Conservation (phyloP, 2,797 vertebrate genomes). For the Harpia harpyja region DNA sequence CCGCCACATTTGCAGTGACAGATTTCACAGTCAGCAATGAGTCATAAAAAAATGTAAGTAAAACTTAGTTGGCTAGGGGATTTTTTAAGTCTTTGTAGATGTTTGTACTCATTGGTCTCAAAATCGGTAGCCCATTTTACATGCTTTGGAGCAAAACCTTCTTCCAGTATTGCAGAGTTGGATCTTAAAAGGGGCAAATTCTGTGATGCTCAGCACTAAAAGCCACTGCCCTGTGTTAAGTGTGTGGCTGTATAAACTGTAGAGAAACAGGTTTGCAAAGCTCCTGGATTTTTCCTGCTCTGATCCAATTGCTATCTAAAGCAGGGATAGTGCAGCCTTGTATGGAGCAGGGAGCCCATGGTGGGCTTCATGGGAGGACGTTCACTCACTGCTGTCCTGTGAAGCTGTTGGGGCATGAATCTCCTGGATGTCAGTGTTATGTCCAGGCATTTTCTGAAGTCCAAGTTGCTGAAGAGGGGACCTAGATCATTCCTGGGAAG, state of each 20-base stretch:
- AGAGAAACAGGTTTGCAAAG: not conserved
- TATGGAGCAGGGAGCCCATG: accelerated
- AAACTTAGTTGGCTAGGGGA: accelerated
- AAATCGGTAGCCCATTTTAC: not conserved
- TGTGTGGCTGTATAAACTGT: not conserved
- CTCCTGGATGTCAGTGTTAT: not conserved
- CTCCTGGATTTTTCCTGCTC: not conserved
- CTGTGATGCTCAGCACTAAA: not conserved
- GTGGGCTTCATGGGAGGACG: not conserved
- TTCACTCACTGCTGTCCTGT: not conserved
- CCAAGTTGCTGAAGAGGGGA: not conserved
- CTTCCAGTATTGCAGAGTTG: not conserved
- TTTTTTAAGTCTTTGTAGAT: not conserved
- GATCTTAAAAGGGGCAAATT: not conserved
- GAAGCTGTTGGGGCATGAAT: not conserved
- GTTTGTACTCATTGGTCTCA: not conserved
- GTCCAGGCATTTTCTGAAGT: not conserved
- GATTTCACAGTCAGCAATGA: not conserved
- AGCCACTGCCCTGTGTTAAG: not conserved
- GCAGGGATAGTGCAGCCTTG: not conserved
- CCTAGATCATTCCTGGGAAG: not conserved
- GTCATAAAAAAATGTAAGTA: not conserved
- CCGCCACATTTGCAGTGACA: not conserved
- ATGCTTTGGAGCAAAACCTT: not conserved
- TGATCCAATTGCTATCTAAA: not conserved